A percentile compares a stretch with the other conserved stretches of the same genome.
Evolutionary conservation across 2,888 invertebrate species (phyloP).

Genomic region (Ariolimax columbianus): DNA sequence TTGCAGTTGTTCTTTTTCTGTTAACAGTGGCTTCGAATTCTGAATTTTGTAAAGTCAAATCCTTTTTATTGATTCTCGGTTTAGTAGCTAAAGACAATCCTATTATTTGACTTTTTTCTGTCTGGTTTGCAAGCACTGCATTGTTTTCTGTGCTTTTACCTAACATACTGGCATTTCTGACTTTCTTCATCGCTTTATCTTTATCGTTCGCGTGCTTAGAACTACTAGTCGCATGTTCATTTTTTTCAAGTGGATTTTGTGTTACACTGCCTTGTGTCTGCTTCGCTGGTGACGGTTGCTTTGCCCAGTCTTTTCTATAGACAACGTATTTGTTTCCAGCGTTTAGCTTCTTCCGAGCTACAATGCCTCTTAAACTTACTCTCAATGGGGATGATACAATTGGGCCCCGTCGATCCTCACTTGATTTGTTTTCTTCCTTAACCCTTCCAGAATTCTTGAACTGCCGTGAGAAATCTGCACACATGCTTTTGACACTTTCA

Average conservation of each 20-base stretch:
- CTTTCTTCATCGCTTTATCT: no score
- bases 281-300: background rate
- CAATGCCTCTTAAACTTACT: conserved; percentile 16
- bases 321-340: background rate
- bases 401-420: background rate
- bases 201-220: background rate
- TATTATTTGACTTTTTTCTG: background rate
- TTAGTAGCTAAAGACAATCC: background rate
- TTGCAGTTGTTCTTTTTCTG: background rate
- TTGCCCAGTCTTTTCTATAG: conserved; percentile 35
- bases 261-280: background rate
- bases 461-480: background rate
- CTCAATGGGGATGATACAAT: conserved; percentile 9
- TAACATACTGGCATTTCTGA: background rate
- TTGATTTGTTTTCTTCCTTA: background rate
- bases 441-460: background rate
- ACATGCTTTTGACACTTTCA: no score
- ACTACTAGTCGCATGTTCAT: no score
- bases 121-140: no score
- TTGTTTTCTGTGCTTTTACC: background rate
- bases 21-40: background rate
- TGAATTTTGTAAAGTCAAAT: background rate
- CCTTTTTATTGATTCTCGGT: background rate
- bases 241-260: no score
- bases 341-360: conserved; percentile 6